Percentiles rank a stretch among this genome's conserved stretches.
phyloP scores from a whole-genome alignment of 30 jellyfish, hydroid and myxozoan species.

The Aurelia sp. region DNA sequence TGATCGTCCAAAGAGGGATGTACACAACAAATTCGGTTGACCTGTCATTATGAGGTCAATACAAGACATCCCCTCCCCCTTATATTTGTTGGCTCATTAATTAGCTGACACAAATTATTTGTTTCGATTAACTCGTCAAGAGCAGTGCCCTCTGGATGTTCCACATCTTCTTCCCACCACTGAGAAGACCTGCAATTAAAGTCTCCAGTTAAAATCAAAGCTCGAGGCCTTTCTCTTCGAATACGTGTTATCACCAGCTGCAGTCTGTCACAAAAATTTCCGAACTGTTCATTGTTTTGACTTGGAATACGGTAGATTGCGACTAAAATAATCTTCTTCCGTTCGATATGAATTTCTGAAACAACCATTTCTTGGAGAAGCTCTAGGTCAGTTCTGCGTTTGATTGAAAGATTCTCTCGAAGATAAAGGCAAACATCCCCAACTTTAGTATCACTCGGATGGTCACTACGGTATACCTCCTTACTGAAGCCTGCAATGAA shows the following conservation, averaged over 20 bases:
- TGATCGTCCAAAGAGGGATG: slow-evolving; percentile 61
- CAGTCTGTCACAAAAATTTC: not conserved
- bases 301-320: too few relatives aligned
- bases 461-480: too few relatives aligned
- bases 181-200: slow-evolving; percentile 50
- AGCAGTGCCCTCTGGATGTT: slow-evolving; percentile 53
- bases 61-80: slow-evolving; percentile 46
- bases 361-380: too few relatives aligned
- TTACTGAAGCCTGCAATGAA: too few relatives aligned
- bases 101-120: slow-evolving; percentile 18
- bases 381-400: too few relatives aligned
- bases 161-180: slow-evolving; percentile 51
- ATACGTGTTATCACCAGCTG: not conserved
- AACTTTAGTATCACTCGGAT: too few relatives aligned
- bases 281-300: not conserved
- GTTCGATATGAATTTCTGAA: too few relatives aligned
- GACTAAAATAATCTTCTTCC: not conserved
- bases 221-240: slow-evolving; percentile 1
- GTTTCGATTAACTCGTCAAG: slow-evolving; percentile 46
- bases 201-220: slow-evolving; percentile 36
- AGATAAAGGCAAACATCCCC: too few relatives aligned
- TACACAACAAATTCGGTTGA: slow-evolving; percentile 60
- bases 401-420: too few relatives aligned
- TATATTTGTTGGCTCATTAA: slow-evolving; percentile 62
- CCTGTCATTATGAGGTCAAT: slow-evolving; percentile 54